Base-by-base conservation (phyloP, 2,113 vertebrate species). In the Centropristis striata region DNA sequence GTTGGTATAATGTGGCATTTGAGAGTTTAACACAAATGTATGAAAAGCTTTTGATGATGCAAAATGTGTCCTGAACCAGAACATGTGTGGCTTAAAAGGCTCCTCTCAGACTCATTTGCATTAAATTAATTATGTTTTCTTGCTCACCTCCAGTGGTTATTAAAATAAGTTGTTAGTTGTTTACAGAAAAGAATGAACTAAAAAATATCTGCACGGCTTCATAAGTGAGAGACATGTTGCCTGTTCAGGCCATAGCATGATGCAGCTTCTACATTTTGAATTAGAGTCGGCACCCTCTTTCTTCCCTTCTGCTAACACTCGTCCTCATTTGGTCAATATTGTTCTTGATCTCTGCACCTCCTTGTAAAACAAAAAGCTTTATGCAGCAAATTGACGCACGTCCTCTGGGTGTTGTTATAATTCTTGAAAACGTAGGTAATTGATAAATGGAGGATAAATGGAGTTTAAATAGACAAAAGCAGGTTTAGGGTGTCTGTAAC, bases 381-480 rank as follows among this genome's bases (percentile, higher is more conserved):
- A 20, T 47, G 57, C 4, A 25, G 12, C 21, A 70, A 23, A 27
- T 5, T 23, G 49, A 65, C 41, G 8, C 59, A 59, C 25, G 1
- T 42, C 10, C 21, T 49, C 21, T n/a, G 23, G 6, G 8, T 20
- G 25, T 41, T 64, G 55, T 27, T 63, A 27, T 69, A 68, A 58
- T 51, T 68, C 36, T 53, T 65, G 5, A 25, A 44, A 67, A 41
- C 13, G 63, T 4, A 15, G 10, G 65, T 68, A 50, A 83, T 1
- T 54, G 51, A 86, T 46, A 44, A 77, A 68, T 46, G 37, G 25
- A 47, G 53, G 44, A 86, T 46, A 44, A 77, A 68, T 46, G 37
- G 25, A 47, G 53, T 27, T 59, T 21, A 37, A 74, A 69, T 11
- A 57, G 41, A 51, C 44, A 50, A 46, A 63, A 11, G 42, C 25